Evolutionary conservation across 2,113 vertebrate species (phyloP), one percentile per base, ranked within the genome.

Genomic region (Cephalopholis sonnerati): DNA sequence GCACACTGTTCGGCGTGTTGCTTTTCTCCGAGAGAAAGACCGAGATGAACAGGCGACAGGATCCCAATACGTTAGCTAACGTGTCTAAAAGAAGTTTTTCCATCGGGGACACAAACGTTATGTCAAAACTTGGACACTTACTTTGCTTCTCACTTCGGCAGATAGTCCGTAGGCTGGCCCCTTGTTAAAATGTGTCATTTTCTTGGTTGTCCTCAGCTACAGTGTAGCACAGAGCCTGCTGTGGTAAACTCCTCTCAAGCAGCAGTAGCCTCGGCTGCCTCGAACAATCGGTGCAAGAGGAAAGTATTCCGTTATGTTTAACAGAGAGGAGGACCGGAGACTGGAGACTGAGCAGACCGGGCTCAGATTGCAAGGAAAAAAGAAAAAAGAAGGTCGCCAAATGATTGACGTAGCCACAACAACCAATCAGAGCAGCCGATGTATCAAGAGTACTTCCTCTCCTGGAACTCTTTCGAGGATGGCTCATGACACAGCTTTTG

Each of bases 71-170:
- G 5, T 10, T 2, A 10, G 22, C 13, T 36, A 7, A 36, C 7
- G 32, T 36, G 32, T 36, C 7, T 36, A 7, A 36, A 36, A 29
- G 7, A 50, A 36, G 41, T 36, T 64, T 41, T 22, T 9, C 18
- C 11, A 25, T 55, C 20, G 41, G 1, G 57, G 6, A 25, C 25
- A 65, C 29, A 63, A 18, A 55, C 5, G 7, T 11, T 50, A 2
- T 22, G 1, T 11, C 51, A 36, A 0, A 7, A 55, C 7, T 27
- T 29, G 0, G 20, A 7, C 46, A 86, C 93, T 84, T 93, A 98
- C 97, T 96, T 98, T 98, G 94, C 96, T 98, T 82, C 96, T 96
- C 70, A 99, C 97, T 87, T 99, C 97, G 27, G 97, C 97, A 55
- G 97, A 98, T 71, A 98, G 93, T 72, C 97, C 97, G 82, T 99